Percentiles rank a stretch among this genome's conserved stretches.
phyloP scores from a whole-genome alignment of 2,888 invertebrate species.

The Geotrupes spiniger region DNA sequence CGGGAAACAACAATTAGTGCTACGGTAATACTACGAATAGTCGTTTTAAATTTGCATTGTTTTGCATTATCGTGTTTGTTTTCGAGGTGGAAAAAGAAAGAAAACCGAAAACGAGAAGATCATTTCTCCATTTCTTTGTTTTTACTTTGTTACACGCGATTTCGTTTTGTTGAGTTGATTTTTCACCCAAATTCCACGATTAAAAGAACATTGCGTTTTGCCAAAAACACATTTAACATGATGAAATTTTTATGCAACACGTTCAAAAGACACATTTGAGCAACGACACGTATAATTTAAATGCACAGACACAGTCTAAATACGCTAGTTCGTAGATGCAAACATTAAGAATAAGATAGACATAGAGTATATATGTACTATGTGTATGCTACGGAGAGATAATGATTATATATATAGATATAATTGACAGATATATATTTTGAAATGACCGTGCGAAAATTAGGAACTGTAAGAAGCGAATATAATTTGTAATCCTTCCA shows the following conservation, averaged over 20 bases:
- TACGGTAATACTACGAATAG: slow-evolving; percentile 24
- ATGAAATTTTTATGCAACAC: neutral
- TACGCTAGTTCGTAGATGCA: slow-evolving; percentile 29
- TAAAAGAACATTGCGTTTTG: slow-evolving; percentile 46
- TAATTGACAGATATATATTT: slow-evolving; percentile 31
- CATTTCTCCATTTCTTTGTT: neutral
- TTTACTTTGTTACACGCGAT: neutral
- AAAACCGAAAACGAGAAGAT: neutral
- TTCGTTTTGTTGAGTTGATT: slow-evolving; percentile 36
- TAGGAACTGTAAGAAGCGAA: slow-evolving; percentile 5
- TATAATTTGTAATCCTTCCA: neutral
- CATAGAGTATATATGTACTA: slow-evolving; percentile 30
- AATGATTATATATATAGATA: slow-evolving; percentile 37
- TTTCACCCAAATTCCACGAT: slow-evolving; percentile 53
- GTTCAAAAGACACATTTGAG: slow-evolving; percentile 36
- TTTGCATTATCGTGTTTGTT: slow-evolving; percentile 36
- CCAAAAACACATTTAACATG: slow-evolving; percentile 40
- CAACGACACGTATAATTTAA: slow-evolving; percentile 49
- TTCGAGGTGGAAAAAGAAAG: slow-evolving; percentile 9
- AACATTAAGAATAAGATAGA: slow-evolving; percentile 40
- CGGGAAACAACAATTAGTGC: slow-evolving; percentile 35
- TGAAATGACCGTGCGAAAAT: slow-evolving; percentile 13
- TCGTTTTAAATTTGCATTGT: slow-evolving; percentile 37
- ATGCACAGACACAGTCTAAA: slow-evolving; percentile 11
- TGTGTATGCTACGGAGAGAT: slow-evolving; percentile 31